Conservation (phyloP, 2,888 invertebrate genomes). For the Theretra japonica region DNA sequence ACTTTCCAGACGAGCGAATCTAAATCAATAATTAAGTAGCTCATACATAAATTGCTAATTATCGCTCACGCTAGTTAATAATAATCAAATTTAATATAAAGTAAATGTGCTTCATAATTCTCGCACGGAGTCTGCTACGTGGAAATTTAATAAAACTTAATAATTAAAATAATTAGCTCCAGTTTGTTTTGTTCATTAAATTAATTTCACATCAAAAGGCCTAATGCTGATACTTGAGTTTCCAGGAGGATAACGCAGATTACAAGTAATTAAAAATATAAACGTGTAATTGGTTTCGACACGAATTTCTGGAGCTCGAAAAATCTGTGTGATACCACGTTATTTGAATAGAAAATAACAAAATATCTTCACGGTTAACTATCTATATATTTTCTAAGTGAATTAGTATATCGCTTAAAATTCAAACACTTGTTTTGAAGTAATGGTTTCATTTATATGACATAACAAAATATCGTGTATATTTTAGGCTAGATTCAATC, state of each 20-base stretch:
- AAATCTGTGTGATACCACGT: too few species aligned
- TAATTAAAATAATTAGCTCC: conserved; percentile 16
- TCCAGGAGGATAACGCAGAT: background rate
- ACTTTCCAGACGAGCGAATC: background rate
- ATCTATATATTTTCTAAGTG: too few species aligned
- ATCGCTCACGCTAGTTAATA: background rate
- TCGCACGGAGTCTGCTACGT: background rate
- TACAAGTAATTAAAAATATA: background rate
- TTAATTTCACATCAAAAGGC: background rate
- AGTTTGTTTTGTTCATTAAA: conserved; percentile 4
- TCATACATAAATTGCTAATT: conserved; percentile 6
- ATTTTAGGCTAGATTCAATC: too few species aligned
- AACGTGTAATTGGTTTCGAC: background rate
- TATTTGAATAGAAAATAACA: too few species aligned
- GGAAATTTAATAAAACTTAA: conserved; percentile 18
- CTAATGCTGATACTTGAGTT: background rate
- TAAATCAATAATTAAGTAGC: background rate
- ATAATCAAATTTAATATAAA: background rate
- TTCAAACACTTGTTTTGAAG: too few species aligned
- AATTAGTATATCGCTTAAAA: too few species aligned
- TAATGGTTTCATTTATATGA: too few species aligned
- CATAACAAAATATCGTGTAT: too few species aligned
- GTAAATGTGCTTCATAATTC: background rate
- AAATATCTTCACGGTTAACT: too few species aligned
- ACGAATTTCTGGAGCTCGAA: too few species aligned